Conservation (phyloP, 2,888 invertebrate genomes). For the Hydraecia micacea region DNA sequence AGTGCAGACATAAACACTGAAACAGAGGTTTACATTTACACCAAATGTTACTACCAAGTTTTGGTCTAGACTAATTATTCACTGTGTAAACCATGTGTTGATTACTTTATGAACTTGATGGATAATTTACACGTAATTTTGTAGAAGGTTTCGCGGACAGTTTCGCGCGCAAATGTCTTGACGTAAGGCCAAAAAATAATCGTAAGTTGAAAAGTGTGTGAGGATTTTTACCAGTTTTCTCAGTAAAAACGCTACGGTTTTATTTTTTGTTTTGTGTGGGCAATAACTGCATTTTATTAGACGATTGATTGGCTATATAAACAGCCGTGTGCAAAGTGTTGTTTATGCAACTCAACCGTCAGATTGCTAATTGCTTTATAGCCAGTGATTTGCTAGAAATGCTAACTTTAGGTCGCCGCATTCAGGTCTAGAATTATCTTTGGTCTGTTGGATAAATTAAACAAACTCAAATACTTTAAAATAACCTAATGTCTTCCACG, state of each 20-base stretch:
- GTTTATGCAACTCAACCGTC: background rate
- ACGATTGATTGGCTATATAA: slow-evolving; percentile 23
- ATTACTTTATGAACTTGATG: slow-evolving; percentile 50
- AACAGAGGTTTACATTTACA: slow-evolving; percentile 62
- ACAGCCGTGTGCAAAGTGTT: slow-evolving; percentile 22
- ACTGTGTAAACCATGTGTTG: slow-evolving; percentile 53
- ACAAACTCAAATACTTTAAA: slow-evolving; percentile 12
- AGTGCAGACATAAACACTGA: slow-evolving; percentile 64
- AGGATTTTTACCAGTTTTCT: slow-evolving; percentile 10
- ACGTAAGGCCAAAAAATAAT: background rate
- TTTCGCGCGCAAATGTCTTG: slow-evolving; percentile 28
- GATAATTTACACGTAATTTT: slow-evolving; percentile 35
- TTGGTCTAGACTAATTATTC: slow-evolving; percentile 69
- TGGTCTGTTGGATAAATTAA: background rate
- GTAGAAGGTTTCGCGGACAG: slow-evolving; percentile 11
- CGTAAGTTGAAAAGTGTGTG: slow-evolving; percentile 4
- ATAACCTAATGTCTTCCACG: slow-evolving; percentile 35
- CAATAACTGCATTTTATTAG: slow-evolving; percentile 38
- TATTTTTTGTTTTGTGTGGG: slow-evolving; percentile 21
- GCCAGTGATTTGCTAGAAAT: background rate
- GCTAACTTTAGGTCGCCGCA: background rate
- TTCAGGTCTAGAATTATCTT: background rate
- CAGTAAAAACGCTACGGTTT: background rate
- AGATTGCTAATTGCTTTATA: slow-evolving; percentile 21
- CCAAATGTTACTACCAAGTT: slow-evolving; percentile 61